Conservation (phyloP, 2,113 vertebrate genomes). For the Scatophagus argus region DNA sequence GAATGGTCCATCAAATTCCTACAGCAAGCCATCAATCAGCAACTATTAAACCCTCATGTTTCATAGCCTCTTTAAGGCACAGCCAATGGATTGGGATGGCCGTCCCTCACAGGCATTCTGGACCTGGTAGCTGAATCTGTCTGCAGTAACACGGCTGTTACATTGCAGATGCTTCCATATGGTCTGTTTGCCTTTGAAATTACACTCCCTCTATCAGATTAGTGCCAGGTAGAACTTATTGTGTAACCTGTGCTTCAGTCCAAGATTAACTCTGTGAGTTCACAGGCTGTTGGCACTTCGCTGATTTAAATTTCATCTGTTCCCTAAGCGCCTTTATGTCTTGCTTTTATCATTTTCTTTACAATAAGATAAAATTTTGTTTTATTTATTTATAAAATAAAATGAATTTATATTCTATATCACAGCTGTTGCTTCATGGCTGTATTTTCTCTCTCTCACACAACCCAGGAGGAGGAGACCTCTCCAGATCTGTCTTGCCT, state of each 20-base stretch:
- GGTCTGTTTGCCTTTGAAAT: slow-evolving; percentile 63
- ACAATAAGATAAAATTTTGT: slow-evolving; percentile 15
- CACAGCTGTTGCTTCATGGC: slow-evolving; percentile 50
- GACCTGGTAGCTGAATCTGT: slow-evolving; percentile 35
- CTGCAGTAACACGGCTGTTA: slow-evolving; percentile 61
- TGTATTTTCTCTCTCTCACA: slow-evolving; percentile 68
- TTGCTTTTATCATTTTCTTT: slow-evolving; percentile 32
- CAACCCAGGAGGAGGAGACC: slow-evolving; percentile 69
- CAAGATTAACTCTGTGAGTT: slow-evolving; percentile 32
- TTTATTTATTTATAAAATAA: slow-evolving; percentile 25
- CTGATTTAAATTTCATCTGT: slow-evolving; percentile 37
- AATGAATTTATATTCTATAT: slow-evolving; percentile 30
- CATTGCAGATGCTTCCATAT: slow-evolving; percentile 64
- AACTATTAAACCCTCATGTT: slow-evolving; percentile 37
- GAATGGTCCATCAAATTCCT: slow-evolving; percentile 38
- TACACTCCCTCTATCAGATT: slow-evolving; percentile 38
- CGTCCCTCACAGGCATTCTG: slow-evolving; percentile 35
- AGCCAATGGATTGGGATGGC: slow-evolving; percentile 62
- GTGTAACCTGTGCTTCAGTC: slow-evolving; percentile 38
- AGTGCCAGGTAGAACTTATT: slow-evolving; percentile 34
- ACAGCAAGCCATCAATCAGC: slow-evolving; percentile 36
- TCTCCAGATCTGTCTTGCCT: slow-evolving; percentile 62
- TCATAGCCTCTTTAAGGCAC: slow-evolving; percentile 27
- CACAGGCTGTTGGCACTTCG: slow-evolving; percentile 27
- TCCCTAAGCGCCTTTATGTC: slow-evolving; percentile 9